Evolutionary conservation across 2,113 vertebrate genomes (phyloP).

Genomic region (Promerops cafer): DNA sequence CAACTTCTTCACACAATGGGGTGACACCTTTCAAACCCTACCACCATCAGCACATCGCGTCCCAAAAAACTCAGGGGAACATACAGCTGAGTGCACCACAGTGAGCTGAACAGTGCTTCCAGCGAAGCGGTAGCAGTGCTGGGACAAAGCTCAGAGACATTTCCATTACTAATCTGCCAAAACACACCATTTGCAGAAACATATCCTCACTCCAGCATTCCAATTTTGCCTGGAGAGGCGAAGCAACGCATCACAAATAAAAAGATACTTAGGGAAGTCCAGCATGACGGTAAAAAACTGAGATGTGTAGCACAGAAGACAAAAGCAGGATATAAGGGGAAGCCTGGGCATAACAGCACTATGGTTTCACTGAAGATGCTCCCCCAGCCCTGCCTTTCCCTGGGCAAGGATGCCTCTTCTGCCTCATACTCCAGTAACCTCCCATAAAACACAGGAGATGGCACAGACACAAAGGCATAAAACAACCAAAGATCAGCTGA

Average conservation of each 20-base stretch:
- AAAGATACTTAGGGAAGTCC: background rate
- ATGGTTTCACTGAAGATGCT: background rate
- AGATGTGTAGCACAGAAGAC: background rate
- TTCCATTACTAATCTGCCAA: background rate
- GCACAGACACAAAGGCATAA: background rate
- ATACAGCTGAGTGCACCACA: fast-evolving
- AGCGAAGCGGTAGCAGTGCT: background rate
- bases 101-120: background rate
- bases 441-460: background rate
- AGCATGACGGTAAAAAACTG: background rate
- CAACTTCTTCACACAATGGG: fast-evolving
- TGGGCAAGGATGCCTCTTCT: background rate
- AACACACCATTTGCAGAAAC: background rate
- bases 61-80: background rate
- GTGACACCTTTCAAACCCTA: background rate
- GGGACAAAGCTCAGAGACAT: background rate
- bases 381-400: background rate
- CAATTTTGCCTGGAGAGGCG: background rate
- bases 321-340: background rate
- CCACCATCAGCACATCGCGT: background rate
- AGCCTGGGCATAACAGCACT: background rate
- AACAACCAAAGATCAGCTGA: background rate
- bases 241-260: background rate
- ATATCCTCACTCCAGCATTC: background rate
- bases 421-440: background rate